These are phyloP conservation scores for Cheilosia impressa DNA, from an alignment of 2,888 invertebrate species.

Conservation along the genomic window DNA sequence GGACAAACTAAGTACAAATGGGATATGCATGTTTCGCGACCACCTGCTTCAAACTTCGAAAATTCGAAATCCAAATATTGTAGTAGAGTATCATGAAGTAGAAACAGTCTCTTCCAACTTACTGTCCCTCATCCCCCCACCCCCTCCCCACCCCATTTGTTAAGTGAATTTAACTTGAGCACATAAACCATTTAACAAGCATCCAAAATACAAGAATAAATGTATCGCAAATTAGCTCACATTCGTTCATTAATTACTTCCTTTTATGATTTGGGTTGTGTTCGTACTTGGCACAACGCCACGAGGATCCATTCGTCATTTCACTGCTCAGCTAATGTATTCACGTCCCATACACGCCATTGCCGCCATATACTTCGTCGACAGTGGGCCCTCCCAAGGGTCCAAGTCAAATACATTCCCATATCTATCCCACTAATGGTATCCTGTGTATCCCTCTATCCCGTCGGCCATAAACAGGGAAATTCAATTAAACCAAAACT, in stretches of 20 bases:
- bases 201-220: conserved; percentile 21
- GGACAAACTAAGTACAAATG: too few relatives aligned
- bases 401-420: conserved; percentile 47
- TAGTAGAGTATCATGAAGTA: too few relatives aligned
- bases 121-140: too few relatives aligned
- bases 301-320: conserved; percentile 31
- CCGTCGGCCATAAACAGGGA: conserved; percentile 62
- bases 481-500: conserved; percentile 72
- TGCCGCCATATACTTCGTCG: background rate
- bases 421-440: conserved; percentile 61
- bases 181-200: conserved; percentile 23
- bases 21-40: too few relatives aligned
- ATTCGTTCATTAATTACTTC: conserved; percentile 54
- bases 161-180: too few relatives aligned
- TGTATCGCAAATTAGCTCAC: conserved; percentile 35
- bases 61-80: too few relatives aligned
- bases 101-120: too few relatives aligned
- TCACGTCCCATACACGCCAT: conserved; percentile 19
- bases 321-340: conserved; percentile 46
- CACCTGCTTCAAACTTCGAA: too few relatives aligned
- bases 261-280: conserved; percentile 34
- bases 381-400: conserved; percentile 36
- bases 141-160: too few relatives aligned
- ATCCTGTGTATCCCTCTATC: conserved; percentile 35
- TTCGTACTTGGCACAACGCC: background rate